phyloP scores from a whole-genome alignment of 2,888 invertebrate species.

The Ectobius pallidus region DNA sequence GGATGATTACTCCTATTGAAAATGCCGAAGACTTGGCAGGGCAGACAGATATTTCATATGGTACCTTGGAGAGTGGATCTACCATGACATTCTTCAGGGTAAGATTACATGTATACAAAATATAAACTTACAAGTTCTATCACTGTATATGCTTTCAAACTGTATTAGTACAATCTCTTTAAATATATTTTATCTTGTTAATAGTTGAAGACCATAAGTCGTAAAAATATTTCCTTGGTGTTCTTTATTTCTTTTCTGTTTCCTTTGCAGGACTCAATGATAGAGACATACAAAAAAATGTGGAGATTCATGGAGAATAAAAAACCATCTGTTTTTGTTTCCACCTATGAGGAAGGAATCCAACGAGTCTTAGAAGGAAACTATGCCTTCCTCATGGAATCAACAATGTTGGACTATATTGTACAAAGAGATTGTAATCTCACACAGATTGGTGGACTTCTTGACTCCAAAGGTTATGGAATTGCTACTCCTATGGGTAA shows the following conservation, averaged over 20 bases:
- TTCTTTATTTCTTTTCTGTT: background rate
- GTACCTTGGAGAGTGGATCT: constrained; percentile 80
- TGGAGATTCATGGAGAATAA: constrained; percentile 81
- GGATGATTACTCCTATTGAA: constrained; percentile 87
- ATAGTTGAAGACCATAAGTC: no score
- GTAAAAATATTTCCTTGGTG: no score
- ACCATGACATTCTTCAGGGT: constrained; percentile 90
- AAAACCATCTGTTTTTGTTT: constrained; percentile 73
- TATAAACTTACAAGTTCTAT: no score
- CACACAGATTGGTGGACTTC: constrained; percentile 83
- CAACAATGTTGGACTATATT: constrained; percentile 83
- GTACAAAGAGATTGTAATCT: constrained; percentile 84
- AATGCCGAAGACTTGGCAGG: constrained; percentile 83
- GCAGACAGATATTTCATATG: constrained; percentile 84
- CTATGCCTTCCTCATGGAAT: constrained; percentile 91
- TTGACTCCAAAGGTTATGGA: constrained; percentile 83
- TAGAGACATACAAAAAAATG: constrained; percentile 81
- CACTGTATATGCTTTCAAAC: no score
- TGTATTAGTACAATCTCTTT: no score
- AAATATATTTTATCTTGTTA: no score
- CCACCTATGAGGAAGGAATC: constrained; percentile 79
- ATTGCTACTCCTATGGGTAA: constrained; percentile 70
- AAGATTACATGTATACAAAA: no score
- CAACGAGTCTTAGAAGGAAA: constrained; percentile 74
- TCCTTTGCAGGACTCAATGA: constrained; percentile 75